Conservation (phyloP, 2,113 vertebrate species). For the Rafetus swinhoei region DNA sequence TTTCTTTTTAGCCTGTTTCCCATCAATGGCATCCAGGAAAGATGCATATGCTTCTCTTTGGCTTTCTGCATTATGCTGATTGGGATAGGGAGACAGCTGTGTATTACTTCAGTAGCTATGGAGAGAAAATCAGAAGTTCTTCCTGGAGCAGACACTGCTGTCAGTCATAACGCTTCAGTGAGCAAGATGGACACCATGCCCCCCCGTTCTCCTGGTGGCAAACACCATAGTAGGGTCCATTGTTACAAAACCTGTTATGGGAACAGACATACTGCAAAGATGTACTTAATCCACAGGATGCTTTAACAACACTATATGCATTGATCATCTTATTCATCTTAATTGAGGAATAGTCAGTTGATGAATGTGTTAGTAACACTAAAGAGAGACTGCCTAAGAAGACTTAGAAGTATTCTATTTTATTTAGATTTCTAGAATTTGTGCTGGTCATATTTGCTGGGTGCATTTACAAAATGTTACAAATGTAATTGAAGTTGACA, state of each 20-base stretch:
- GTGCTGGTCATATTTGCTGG: conserved; percentile 26
- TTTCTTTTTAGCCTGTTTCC: background rate
- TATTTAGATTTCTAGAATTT: background rate
- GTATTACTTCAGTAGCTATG: background rate
- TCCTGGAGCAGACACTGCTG: conserved; percentile 9
- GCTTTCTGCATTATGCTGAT: background rate
- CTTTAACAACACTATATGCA: background rate
- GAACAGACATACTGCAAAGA: conserved; percentile 25
- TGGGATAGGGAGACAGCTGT: background rate
- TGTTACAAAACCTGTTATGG: conserved; percentile 39
- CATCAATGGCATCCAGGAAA: background rate
- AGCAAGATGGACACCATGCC: background rate
- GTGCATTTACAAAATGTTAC: background rate
- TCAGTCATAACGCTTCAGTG: background rate
- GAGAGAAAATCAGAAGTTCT: conserved; percentile 14
- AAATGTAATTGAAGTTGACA: conserved; percentile 51
- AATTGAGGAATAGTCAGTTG: background rate
- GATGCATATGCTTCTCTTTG: background rate
- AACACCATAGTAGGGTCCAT: background rate
- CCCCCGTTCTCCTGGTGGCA: conserved; percentile 31
- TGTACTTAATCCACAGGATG: conserved; percentile 40
- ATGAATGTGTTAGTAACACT: background rate
- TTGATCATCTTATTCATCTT: conserved; percentile 48
- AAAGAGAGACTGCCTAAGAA: background rate
- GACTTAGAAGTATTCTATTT: background rate